A percentile compares a stretch with the other conserved stretches of the same genome.
phyloP scores from a whole-genome alignment of 2,797 vertebrate genomes.

The Myiotriccus ornatus region DNA sequence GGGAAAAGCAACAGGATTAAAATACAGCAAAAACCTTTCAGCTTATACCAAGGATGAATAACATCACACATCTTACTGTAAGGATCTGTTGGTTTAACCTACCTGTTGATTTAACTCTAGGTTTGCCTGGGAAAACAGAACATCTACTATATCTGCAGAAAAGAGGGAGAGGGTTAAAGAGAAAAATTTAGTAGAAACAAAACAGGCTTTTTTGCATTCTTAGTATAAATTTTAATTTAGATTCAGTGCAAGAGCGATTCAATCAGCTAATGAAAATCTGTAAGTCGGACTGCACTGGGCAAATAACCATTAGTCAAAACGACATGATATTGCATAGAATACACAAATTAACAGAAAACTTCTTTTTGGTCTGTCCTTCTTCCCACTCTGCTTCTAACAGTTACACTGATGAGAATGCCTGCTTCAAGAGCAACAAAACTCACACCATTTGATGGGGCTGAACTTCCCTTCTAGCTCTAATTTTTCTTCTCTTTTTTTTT shows the following conservation, averaged over 20 bases:
- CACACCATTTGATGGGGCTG: not conserved
- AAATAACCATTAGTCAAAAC: not conserved
- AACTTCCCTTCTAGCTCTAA: not conserved
- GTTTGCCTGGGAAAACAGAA: slow-evolving; percentile 86
- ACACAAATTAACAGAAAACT: not conserved
- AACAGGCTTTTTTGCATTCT: not conserved
- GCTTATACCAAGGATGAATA: not conserved
- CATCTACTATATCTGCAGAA: slow-evolving; percentile 90
- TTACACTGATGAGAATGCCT: not conserved
- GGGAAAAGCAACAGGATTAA: slow-evolving; percentile 52
- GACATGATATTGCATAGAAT: not conserved
- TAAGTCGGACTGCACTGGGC: not conserved
- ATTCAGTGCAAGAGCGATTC: not conserved
- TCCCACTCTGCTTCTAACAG: not conserved
- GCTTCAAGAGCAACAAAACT: not conserved
- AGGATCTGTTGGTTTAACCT: not conserved
- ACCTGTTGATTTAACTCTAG: slow-evolving; percentile 98
- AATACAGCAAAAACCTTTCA: slow-evolving; percentile 4
- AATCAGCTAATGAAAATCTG: not conserved
- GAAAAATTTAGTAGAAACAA: not conserved
- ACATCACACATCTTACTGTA: not conserved
- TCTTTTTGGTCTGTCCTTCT: not conserved
- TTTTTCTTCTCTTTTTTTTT: not conserved
- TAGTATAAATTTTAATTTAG: not conserved
- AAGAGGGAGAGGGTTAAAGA: not conserved